These are phyloP conservation scores for Chaetophractus vellerosus DNA, from an alignment of 2,797 vertebrate species.

Conservation along the genomic window DNA sequence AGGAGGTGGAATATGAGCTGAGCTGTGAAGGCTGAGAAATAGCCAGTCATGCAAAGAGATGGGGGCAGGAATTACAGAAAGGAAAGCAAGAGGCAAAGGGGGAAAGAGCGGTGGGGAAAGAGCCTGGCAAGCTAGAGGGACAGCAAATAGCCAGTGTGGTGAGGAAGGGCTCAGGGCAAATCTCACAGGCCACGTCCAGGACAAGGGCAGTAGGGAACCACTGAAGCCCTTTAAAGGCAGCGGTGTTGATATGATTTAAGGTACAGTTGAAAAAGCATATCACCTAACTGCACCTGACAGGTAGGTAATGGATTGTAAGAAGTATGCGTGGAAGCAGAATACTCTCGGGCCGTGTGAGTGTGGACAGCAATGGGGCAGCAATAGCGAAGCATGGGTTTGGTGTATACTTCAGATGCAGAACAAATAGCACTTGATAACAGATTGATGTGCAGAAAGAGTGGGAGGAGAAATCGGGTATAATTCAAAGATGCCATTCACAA, in stretches of 20 bases:
- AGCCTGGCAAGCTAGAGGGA: not conserved
- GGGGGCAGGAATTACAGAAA: not conserved
- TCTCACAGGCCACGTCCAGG: rapidly evolving
- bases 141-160: rapidly evolving
- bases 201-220: not conserved
- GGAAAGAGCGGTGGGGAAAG: not conserved
- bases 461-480: constrained; percentile 56
- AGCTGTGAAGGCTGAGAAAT: not conserved
- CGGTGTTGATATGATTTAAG: not conserved
- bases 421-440: constrained; percentile 45
- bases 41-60: not conserved
- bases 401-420: not conserved
- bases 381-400: not conserved
- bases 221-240: not conserved
- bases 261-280: not conserved
- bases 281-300: not conserved
- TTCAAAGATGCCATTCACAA: constrained; percentile 67
- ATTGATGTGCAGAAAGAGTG: constrained; percentile 20
- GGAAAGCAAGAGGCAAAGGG: rapidly evolving
- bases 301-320: not conserved
- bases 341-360: not conserved
- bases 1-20: not conserved
- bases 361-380: rapidly evolving
- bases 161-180: too few relatives aligned
- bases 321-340: not conserved